Conservation (phyloP, 1,140 invertebrate species). For the Cydia pomonella region DNA sequence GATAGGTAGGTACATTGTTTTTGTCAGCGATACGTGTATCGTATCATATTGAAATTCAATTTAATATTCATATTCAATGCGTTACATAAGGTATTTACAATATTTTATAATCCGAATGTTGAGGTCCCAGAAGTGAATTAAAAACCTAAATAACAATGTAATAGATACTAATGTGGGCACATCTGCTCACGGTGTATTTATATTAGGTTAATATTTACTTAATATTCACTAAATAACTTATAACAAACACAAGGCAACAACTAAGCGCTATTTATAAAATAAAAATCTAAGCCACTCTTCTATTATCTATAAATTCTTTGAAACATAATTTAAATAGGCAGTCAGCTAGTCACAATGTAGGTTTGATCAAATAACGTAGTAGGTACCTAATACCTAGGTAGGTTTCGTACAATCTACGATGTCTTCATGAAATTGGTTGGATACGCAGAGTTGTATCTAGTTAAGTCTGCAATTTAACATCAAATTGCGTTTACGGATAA, state of each 20-base stretch:
- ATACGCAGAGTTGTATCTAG: too few relatives aligned
- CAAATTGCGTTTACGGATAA: too few relatives aligned
- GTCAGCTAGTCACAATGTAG: too few relatives aligned
- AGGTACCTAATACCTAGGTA: too few relatives aligned
- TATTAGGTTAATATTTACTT: neutral
- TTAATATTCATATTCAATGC: neutral
- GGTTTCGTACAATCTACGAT: too few relatives aligned
- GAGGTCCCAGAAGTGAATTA: neutral
- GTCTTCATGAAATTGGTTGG: too few relatives aligned
- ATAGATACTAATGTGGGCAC: constrained; percentile 1
- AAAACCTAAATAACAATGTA: constrained; percentile 4
- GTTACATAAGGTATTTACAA: neutral
- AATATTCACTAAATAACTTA: constrained; percentile 10
- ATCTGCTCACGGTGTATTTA: neutral
- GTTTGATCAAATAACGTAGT: too few relatives aligned
- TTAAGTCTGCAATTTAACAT: too few relatives aligned
- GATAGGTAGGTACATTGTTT: neutral
- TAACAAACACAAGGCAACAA: neutral
- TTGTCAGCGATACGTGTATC: neutral
- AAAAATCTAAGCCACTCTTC: constrained; percentile 13
- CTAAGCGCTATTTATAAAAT: neutral
- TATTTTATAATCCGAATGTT: constrained; percentile 1
- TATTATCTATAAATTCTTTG: constrained; percentile 31
- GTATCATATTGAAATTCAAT: neutral
- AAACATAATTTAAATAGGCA: constrained; percentile 37